Percentiles rank a stretch among this genome's conserved stretches.
phyloP scores from a whole-genome alignment of 2,113 vertebrate genomes.

The Dendrocopos noguchii region DNA sequence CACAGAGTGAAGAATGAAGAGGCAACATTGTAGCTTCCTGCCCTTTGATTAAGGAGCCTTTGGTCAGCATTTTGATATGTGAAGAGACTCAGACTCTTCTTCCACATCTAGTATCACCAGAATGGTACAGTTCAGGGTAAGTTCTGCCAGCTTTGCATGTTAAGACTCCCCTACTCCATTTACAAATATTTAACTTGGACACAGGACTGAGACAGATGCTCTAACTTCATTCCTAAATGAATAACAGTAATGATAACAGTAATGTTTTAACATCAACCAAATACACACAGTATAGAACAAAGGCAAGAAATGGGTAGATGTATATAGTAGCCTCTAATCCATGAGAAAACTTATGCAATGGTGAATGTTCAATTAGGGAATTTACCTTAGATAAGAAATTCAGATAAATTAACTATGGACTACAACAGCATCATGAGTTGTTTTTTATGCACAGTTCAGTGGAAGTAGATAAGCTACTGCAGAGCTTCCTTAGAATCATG shows the following conservation, averaged over 20 bases:
- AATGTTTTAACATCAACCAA: neutral
- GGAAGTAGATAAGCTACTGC: neutral
- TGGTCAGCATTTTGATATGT: neutral
- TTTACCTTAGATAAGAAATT: conserved; percentile 23
- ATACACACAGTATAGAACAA: neutral
- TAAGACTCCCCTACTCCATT: neutral
- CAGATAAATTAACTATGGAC: neutral
- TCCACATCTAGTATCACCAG: neutral
- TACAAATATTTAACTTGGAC: neutral
- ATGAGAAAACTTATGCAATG: neutral
- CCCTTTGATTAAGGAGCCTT: neutral
- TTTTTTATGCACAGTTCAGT: neutral
- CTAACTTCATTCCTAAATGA: neutral
- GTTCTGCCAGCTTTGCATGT: neutral
- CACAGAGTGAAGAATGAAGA: neutral
- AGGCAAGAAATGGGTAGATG: neutral
- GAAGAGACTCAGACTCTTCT: neutral
- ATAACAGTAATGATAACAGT: too few species aligned
- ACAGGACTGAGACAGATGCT: neutral
- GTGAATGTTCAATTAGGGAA: neutral
- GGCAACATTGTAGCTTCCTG: neutral
- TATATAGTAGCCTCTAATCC: neutral
- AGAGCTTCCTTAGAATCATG: neutral
- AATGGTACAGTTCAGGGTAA: neutral
- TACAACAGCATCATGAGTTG: neutral